Percentiles rank a stretch among this genome's conserved stretches.
Conservation (phyloP, 2,113 vertebrate species). For the Channa argus region DNA sequence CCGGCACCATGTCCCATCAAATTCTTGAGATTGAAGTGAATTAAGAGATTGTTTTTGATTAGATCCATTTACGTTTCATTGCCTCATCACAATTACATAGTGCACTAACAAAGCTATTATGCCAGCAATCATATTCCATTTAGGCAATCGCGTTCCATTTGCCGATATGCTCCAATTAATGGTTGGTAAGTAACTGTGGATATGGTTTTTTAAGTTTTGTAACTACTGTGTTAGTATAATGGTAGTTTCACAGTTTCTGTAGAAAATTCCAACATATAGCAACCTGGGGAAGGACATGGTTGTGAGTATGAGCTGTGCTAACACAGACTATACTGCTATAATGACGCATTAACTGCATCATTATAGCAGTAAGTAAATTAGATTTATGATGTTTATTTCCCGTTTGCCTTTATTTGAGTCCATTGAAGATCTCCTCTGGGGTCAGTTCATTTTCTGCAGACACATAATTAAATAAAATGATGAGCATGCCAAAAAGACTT, state of each 20-base stretch:
- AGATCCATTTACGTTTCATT: conserved; percentile 69
- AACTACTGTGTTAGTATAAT: no score
- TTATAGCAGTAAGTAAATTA: conserved; percentile 23
- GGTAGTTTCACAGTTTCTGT: not conserved
- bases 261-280: not conserved
- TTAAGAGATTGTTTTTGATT: conserved; percentile 76
- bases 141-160: conserved; percentile 59
- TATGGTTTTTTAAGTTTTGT: not conserved
- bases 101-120: conserved; percentile 64
- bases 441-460: conserved; percentile 30
- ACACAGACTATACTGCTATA: conserved; percentile 11
- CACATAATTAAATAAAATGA: conserved; percentile 32
- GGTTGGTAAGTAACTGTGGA: conserved; percentile 42
- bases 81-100: conserved; percentile 67
- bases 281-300: not conserved
- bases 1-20: conserved; percentile 66
- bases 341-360: conserved; percentile 4
- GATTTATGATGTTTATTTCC: conserved; percentile 36
- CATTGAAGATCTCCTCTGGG: conserved; percentile 8
- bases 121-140: conserved; percentile 64
- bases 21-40: conserved; percentile 69
- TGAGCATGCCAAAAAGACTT: conserved; percentile 10
- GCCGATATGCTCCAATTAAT: conserved; percentile 62
- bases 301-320: not conserved
- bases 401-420: conserved; percentile 10